Conservation (phyloP, 2,888 invertebrate genomes). For the Adelphocoris suturalis region DNA sequence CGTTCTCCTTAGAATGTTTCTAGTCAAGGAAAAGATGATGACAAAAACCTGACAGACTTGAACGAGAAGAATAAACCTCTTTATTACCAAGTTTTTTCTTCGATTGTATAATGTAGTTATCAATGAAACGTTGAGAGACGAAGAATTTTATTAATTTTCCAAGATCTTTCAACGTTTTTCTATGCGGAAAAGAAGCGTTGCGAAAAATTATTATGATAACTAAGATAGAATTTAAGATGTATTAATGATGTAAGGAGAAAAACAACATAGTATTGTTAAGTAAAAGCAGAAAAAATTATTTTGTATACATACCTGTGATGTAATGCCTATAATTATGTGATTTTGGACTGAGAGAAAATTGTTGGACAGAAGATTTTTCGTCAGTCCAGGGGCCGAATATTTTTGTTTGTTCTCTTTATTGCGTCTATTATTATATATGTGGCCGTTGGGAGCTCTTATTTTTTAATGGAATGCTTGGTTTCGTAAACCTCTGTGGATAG, state of each 20-base stretch:
- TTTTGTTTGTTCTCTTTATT: not conserved
- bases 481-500: conserved; percentile 40
- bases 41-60: conserved; percentile 18
- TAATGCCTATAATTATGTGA: conserved; percentile 70
- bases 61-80: conserved; percentile 46
- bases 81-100: conserved; percentile 46
- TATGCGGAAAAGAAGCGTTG: not conserved
- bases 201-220: conserved; percentile 3
- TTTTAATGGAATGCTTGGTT: conserved; percentile 14
- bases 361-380: conserved; percentile 48
- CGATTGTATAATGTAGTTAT: conserved; percentile 4
- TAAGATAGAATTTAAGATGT: conserved; percentile 65
- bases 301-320: conserved; percentile 71
- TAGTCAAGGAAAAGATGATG: conserved; percentile 55
- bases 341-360: conserved; percentile 66
- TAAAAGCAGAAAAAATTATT: conserved; percentile 70
- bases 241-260: conserved; percentile 58
- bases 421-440: not conserved
- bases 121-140: not conserved
- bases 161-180: conserved; percentile 33
- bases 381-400: conserved; percentile 67
- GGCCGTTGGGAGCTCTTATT: conserved; percentile 34
- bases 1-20: conserved; percentile 62
- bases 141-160: not conserved
- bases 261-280: conserved; percentile 67